A percentile compares a stretch with the other conserved stretches of the same genome.
phyloP scores from a whole-genome alignment of 2,888 invertebrate species.

The Stenichneumon culpator region DNA sequence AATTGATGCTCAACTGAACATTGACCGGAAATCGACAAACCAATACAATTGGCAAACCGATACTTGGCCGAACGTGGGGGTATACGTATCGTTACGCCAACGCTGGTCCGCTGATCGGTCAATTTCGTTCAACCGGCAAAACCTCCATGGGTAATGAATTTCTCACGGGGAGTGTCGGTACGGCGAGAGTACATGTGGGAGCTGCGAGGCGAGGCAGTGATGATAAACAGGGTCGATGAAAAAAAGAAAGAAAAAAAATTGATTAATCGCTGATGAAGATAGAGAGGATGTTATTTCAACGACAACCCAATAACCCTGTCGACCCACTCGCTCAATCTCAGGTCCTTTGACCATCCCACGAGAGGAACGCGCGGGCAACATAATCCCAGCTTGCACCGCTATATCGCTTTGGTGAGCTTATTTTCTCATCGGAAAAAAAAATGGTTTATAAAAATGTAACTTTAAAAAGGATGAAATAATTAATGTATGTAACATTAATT shows the following conservation, averaged over 20 bases:
- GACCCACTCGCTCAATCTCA: conserved; percentile 28
- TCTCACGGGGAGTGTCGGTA: conserved; percentile 17
- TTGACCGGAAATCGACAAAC: too few relatives aligned
- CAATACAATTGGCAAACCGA: too few relatives aligned
- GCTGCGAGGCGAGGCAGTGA: not conserved
- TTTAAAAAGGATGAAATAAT: too few relatives aligned
- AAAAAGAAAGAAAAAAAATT: conserved; percentile 31
- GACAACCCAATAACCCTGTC: conserved; percentile 48
- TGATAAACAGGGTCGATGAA: not conserved
- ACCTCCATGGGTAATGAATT: too few relatives aligned
- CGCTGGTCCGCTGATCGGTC: too few relatives aligned
- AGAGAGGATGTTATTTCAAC: conserved; percentile 41
- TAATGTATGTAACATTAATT: too few relatives aligned
- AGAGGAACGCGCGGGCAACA: not conserved
- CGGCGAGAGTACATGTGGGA: not conserved
- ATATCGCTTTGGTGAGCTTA: not conserved
- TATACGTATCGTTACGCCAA: too few relatives aligned
- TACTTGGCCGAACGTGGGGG: too few relatives aligned
- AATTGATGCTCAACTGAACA: too few relatives aligned
- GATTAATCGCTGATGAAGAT: conserved; percentile 55
- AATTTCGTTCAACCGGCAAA: too few relatives aligned
- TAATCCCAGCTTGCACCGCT: conserved; percentile 13
- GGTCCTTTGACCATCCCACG: conserved; percentile 5
- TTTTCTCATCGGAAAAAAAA: not conserved
- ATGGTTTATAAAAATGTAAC: too few relatives aligned